Evolutionary conservation across 2,113 vertebrate genomes (phyloP).

Genomic region (Hippolais icterina): DNA sequence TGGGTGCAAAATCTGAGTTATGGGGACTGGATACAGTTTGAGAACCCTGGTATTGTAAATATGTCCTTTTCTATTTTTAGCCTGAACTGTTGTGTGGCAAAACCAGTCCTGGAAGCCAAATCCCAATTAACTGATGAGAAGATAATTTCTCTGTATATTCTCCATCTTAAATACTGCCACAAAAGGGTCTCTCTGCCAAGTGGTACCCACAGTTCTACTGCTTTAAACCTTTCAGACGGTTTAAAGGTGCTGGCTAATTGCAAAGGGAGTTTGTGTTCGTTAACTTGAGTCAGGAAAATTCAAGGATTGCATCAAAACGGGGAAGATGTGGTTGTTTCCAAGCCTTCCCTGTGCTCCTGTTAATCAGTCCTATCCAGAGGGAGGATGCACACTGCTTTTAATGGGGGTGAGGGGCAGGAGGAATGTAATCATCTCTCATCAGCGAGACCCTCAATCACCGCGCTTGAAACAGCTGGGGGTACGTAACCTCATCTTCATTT

Average conservation of each 20-base stretch:
- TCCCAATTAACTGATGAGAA: background rate
- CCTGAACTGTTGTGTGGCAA: background rate
- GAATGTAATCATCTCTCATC: constrained; percentile 60
- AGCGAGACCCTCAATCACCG: constrained; percentile 62
- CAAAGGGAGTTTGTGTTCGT: background rate
- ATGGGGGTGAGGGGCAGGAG: background rate
- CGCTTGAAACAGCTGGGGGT: constrained; percentile 56
- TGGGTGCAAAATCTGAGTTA: background rate
- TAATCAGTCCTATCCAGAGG: constrained; percentile 40
- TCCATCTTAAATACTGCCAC: background rate
- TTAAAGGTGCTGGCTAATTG: background rate
- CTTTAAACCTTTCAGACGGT: background rate
- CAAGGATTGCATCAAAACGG: background rate
- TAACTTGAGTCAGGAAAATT: background rate
- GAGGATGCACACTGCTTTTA: background rate
- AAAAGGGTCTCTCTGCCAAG: background rate
- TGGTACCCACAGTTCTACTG: background rate
- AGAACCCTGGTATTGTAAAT: background rate
- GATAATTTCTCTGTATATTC: background rate
- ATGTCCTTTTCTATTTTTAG: background rate
- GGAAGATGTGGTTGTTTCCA: background rate
- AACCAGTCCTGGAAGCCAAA: background rate
- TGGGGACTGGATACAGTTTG: background rate
- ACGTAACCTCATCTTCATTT: constrained; percentile 29
- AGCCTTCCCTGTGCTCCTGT: background rate